Evolutionary conservation across 2,888 invertebrate genomes (phyloP), one percentile per base, ranked within the genome.

Genomic region (Drosophila dives): DNA sequence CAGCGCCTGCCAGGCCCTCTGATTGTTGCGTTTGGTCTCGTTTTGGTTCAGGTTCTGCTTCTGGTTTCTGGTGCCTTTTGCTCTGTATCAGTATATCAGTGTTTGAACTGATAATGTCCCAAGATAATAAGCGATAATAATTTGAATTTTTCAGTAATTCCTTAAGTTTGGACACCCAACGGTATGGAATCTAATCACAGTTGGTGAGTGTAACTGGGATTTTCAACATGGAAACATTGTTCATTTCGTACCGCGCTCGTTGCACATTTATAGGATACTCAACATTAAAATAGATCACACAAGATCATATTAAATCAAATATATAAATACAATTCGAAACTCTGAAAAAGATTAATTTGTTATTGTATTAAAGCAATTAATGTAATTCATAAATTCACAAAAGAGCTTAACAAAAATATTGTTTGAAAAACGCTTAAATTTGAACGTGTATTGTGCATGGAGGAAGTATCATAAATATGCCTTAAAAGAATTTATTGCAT

Each of bases 51-150:
- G 76, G 51, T 33, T 58, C 36, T 45, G 49, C 56, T 49, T 68
- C 60, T 68, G 77, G 54, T 36, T 54, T 55, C 45, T 33, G 73
- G 48, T 38, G 69, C 69, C 67, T 67, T 49, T 34, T 58, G 40
- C 67, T 67, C 90, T 86, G 91, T 92, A 91, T 92, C 92, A 90
- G 91, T 92, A 88, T 90, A 89, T 91, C 90, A 90, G 91, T 91
- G 87, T 92, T 91, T 92, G 92, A 91, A 92, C 91, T 91, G 91
- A 91, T 91, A 91, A 91, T 91, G 92, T 86, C 90, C 84, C 90
- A 91, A 91, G 92, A 91, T 91, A 91, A 91, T 91, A 92, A 91
- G 92, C 92, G 92, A 92, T 91, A 91, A 92, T 91, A 91, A 91
- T 92, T 91, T 92, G 92, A 92, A 92, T 91, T 91, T 91, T 91